Evolutionary conservation across 2,888 invertebrate genomes (phyloP), one percentile per base, ranked within the genome.

Genomic region (Heteromyza rotundicornis): DNA sequence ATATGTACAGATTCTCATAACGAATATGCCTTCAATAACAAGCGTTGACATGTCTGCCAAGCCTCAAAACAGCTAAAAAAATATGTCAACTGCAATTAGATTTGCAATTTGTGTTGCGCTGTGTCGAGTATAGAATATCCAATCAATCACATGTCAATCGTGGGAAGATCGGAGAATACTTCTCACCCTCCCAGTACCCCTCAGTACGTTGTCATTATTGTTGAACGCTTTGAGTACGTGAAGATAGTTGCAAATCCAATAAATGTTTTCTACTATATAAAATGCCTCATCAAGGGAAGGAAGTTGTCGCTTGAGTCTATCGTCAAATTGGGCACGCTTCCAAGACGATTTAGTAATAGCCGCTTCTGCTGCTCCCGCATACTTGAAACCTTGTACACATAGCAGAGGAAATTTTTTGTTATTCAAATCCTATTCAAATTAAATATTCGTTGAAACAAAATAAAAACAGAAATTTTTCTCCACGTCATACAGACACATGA

Each of bases 61-160:
- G 40, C 40, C 40, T 40, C n/a, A n/a, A 14, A 40, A 40, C n/a
- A 7, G 40, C 16, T 40, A 14, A 14, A n/a, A n/a, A 40, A 40
- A 14, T 40, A 40, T 40, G 40, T n/a, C 40, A 40, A n/a, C 40
- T 40, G 40, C 40, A 40, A 40, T 40, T 40, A 40, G 40, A 57
- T 62, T 62, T 64, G 40, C 19, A 40, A 22, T 52, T 64, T 7
- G 40, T n/a, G n/a, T n/a, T n/a, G n/a, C n/a, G n/a, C 40, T 40
- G 10, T n/a, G 3, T 32, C 5, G 32, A 32, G 16, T 40, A 14
- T n/a, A n/a, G 8, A 40, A 40, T 44, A 59, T 63, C 58, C 58
- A 57, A 68, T 67, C 65, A 64, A 63, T 69, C 68, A 65, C 57
- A 60, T 67, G 66, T 60, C 70, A 68, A 65, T 68, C 64, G 70